Evolutionary conservation across 2,888 invertebrate genomes (phyloP).

Genomic region (Lasius platythorax): DNA sequence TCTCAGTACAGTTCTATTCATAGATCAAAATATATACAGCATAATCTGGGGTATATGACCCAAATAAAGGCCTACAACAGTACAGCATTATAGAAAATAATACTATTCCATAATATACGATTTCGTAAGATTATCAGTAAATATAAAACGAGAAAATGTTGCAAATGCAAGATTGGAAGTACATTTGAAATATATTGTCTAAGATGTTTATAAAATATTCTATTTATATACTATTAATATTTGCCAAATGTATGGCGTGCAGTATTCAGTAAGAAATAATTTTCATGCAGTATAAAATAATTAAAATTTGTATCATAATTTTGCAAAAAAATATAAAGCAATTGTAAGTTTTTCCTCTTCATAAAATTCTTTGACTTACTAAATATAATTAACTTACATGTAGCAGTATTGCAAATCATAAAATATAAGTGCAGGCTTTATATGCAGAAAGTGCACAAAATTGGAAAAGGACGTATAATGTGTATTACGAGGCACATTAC

Average conservation of each 20-base stretch:
- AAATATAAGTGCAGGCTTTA: neutral
- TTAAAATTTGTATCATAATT: slow-evolving; percentile 13
- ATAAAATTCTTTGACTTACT: slow-evolving; percentile 15
- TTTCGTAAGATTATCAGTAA: neutral
- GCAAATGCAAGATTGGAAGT: slow-evolving; percentile 40
- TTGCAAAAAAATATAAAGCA: neutral
- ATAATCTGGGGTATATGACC: slow-evolving; percentile 17
- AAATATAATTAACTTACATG: slow-evolving; percentile 1
- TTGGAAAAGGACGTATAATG: slow-evolving; percentile 12
- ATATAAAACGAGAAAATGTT: slow-evolving; percentile 34
- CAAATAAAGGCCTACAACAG: slow-evolving; percentile 19
- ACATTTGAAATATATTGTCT: slow-evolving; percentile 33
- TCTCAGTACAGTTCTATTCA: slow-evolving; percentile 38
- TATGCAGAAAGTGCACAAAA: neutral
- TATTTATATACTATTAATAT: slow-evolving; percentile 26
- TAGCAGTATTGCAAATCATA: slow-evolving; percentile 6
- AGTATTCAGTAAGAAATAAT: neutral
- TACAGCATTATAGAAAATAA: neutral
- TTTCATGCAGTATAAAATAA: slow-evolving; percentile 4
- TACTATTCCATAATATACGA: neutral
- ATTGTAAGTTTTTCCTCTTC: neutral
- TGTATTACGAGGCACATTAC: slow-evolving; percentile 21
- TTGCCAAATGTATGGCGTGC: slow-evolving; percentile 6
- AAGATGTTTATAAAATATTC: slow-evolving; percentile 6
- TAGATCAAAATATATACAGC: slow-evolving; percentile 44